Conservation (phyloP, 2,797 vertebrate species). For the Glyptemys insculpta region DNA sequence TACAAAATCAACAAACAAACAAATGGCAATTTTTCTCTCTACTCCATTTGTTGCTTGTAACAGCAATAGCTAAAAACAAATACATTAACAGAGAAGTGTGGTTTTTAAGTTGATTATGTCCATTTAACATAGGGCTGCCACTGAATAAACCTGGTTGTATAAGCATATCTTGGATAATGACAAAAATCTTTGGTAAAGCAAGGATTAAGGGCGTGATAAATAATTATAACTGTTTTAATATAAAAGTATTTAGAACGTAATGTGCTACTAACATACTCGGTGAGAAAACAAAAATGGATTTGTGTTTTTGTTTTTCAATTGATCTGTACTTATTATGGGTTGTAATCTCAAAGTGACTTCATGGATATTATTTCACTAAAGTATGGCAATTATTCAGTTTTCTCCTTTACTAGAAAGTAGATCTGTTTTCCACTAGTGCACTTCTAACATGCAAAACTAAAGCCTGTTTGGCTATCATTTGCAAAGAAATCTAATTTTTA, state of each 20-base stretch:
- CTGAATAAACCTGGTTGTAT: fast-evolving
- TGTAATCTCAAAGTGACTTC: background rate
- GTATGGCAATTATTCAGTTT: background rate
- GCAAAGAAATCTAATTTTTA: slow-evolving; percentile 49
- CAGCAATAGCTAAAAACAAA: background rate
- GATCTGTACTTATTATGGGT: background rate
- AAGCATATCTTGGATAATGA: background rate
- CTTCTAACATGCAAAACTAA: slow-evolving; percentile 49
- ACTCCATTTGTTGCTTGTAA: background rate
- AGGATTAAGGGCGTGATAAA: background rate
- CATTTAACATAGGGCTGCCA: background rate
- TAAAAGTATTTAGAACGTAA: slow-evolving; percentile 25
- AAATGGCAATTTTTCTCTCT: background rate
- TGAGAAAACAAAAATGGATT: background rate
- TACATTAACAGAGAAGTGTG: background rate
- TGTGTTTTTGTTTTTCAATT: background rate
- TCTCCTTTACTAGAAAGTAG: slow-evolving; percentile 33
- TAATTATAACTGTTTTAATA: background rate
- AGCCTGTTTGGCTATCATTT: slow-evolving; percentile 21
- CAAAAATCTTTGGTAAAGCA: background rate
- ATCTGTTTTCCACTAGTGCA: slow-evolving; percentile 58
- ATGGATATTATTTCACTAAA: background rate
- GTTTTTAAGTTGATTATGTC: background rate
- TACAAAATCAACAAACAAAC: background rate
- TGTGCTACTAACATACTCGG: background rate